phyloP scores from a whole-genome alignment of 2,113 vertebrate species.

The Phalacrocorax brasilianus region DNA sequence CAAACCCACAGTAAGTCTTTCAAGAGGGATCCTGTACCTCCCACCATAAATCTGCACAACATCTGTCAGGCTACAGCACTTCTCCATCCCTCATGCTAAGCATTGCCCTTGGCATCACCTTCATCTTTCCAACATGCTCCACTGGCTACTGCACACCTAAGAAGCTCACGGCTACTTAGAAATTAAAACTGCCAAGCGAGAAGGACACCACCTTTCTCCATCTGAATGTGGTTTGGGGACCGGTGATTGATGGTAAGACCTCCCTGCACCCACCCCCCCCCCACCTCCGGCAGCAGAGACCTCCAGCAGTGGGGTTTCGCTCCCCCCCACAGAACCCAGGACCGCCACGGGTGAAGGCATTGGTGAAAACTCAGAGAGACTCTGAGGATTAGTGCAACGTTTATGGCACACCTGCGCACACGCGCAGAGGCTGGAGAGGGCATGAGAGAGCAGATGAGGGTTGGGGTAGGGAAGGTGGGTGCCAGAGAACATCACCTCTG shows the following conservation, averaged over 20 bases:
- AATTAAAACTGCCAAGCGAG: not conserved
- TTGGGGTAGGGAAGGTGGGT: fast-evolving
- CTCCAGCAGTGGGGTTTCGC: fast-evolving
- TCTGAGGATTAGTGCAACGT: not conserved
- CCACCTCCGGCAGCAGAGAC: not conserved
- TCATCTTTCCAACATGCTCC: not conserved
- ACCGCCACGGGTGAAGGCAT: not conserved
- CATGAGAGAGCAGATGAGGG: not conserved
- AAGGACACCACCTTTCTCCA: not conserved
- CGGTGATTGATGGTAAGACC: not conserved
- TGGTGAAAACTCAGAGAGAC: slow-evolving; percentile 1
- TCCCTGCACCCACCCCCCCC: fast-evolving
- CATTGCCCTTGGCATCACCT: not conserved
- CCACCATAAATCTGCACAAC: not conserved
- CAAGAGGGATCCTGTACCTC: fast-evolving
- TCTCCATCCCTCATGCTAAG: fast-evolving
- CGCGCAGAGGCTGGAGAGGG: not conserved
- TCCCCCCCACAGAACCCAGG: not conserved
- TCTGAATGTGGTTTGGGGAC: fast-evolving
- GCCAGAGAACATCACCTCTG: not conserved
- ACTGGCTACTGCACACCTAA: not conserved
- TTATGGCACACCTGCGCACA: not conserved
- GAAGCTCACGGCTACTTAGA: not conserved
- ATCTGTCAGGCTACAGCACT: not conserved
- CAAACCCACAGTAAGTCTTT: not conserved